Percentiles rank a stretch among this genome's conserved stretches.
Conservation (phyloP, 2,888 invertebrate genomes). For the Chironomus riparius region DNA sequence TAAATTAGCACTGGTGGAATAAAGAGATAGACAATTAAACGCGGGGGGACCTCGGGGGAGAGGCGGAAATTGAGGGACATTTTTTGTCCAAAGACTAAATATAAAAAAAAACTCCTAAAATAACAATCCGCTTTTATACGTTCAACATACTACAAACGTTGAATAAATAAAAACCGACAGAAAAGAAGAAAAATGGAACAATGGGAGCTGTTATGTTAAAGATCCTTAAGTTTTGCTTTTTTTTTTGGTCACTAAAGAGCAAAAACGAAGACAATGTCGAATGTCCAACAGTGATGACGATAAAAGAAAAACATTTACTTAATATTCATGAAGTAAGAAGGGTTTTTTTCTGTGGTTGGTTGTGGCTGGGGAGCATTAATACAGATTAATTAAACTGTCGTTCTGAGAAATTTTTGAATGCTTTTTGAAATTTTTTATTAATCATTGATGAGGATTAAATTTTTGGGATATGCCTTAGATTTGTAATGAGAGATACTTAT, state of each 20-base stretch:
- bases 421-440: too few relatives aligned
- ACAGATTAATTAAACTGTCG: too few relatives aligned
- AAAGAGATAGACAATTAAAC: constrained; percentile 19
- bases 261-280: too few relatives aligned
- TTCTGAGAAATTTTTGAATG: too few relatives aligned
- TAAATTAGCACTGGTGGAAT: constrained; percentile 14
- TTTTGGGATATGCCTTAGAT: too few relatives aligned
- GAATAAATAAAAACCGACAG: background rate
- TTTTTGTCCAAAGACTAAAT: background rate
- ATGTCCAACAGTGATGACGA: background rate
- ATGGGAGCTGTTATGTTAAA: background rate
- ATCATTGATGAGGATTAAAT: too few relatives aligned
- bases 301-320: background rate
- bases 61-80: background rate
- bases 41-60: background rate
- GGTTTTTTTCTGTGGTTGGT: too few relatives aligned
- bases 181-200: background rate
- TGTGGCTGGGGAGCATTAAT: too few relatives aligned
- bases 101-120: constrained; percentile 13
- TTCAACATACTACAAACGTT: background rate
- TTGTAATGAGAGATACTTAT: too few relatives aligned
- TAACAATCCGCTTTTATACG: background rate
- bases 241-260: background rate
- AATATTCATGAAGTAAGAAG: background rate
- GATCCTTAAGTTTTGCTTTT: background rate